Base-by-base conservation (phyloP, 2,113 vertebrate genomes). In the Odocoileus hemionus region DNA sequence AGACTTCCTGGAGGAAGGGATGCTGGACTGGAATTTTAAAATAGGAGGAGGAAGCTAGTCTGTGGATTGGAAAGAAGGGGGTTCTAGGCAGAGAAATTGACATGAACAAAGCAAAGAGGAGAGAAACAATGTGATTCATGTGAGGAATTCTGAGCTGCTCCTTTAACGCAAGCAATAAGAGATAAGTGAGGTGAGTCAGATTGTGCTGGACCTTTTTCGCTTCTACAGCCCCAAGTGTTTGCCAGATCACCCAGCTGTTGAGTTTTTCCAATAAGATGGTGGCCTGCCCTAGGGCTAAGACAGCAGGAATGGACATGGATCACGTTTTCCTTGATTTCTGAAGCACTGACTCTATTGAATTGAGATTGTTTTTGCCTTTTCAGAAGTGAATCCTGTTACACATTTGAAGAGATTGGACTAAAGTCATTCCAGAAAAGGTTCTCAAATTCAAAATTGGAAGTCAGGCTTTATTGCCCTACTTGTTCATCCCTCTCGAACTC, bases 401-500 rank as follows among this genome's bases (percentile, higher is more conserved):
- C 45, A 89, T 64, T 91, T 92, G 55, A 96, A 85, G 50, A 91
- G 54, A 54, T 15, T 78, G 47, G 50, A 70, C 87, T 60, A 76
- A 95, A 64, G 10, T 64, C 47, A 83, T 80, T 96, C 86, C 50
- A 58, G 88, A 94, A 97, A 74, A 91, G 47, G 3, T 60, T 95
- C 61, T 97, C 50, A 86, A 94, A 74, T 92, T 30, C n/a, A 74
- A 91, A 55, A 86, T 39, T 30, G 67, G 74, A 96, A 89, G 43
- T 54, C 89, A 95, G 57, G n/a, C 64, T 86, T 83, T 57, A 84
- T 84, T 92, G 43, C 86, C 7, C 28, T 90, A 57, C 70, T 96
- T 89, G 50, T 79, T 89, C 70, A 43, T 78, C 58, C 55, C 86
- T 95, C 70, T 92, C 82, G 94, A 84, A 95, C 86, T 95, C 76